phyloP scores from a whole-genome alignment of 2,797 vertebrate species.

The Argyrosomus regius region DNA sequence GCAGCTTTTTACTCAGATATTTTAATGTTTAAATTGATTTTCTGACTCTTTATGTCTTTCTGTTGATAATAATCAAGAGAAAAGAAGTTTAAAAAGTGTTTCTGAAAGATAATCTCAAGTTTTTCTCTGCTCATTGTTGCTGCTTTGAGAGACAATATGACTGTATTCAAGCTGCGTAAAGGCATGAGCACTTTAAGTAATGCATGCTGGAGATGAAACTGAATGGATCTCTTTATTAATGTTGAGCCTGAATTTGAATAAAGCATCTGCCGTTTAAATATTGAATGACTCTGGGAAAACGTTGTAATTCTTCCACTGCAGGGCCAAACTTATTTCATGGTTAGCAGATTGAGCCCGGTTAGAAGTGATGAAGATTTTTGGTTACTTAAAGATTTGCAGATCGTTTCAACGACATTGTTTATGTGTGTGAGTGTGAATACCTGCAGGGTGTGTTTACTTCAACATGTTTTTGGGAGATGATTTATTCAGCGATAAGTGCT shows the following conservation, averaged over 20 bases:
- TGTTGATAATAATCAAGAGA: neutral
- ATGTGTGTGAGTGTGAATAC: neutral
- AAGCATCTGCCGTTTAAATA: conserved; percentile 47
- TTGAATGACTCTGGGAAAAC: conserved; percentile 29
- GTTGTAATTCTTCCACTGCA: conserved; percentile 19
- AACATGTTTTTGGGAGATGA: neutral
- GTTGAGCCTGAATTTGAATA: conserved; percentile 51
- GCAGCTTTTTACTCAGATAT: neutral
- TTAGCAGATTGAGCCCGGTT: conserved; percentile 23
- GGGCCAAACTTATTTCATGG: conserved; percentile 39
- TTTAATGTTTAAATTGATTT: neutral
- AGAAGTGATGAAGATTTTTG: conserved; percentile 31
- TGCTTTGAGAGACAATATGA: conserved; percentile 3
- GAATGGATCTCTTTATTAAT: conserved; percentile 40
- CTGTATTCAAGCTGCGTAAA: neutral
- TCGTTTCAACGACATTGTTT: neutral
- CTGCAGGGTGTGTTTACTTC: neutral
- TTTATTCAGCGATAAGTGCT: too few relatives aligned
- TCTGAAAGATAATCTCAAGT: neutral
- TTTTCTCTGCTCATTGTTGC: neutral
- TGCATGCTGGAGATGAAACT: conserved; percentile 37
- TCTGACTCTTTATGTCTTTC: neutral
- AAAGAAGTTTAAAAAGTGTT: neutral
- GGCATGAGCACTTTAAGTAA: neutral
- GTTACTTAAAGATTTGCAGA: neutral